Base-by-base conservation (phyloP, 2,797 vertebrate species). In the Botia almorhae region DNA sequence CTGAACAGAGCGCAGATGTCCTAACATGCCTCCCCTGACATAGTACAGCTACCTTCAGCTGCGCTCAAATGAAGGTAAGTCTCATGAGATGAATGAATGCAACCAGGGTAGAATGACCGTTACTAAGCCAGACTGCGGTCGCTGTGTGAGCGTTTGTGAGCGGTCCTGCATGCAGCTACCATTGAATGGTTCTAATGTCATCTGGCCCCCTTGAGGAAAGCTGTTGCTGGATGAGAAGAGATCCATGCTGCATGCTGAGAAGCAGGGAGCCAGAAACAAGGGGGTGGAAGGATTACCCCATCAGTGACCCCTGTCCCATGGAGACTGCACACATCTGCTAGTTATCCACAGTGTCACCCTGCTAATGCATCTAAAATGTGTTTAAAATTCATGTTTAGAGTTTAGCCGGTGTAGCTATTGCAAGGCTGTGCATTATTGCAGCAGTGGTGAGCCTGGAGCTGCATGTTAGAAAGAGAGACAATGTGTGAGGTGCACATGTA, bases 1-100 rank as follows among this genome's bases (percentile, higher is more conserved):
- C 67, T 69, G 69, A 74, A 67, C 60, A 65, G 86, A 89, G 87
- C 86, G 86, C 85, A 89, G 84, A 88, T 87, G 89, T 90, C 87
- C 87, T 90, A 92, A 93, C 84, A 94, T 94, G 94, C 90, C 89
- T 92, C 81, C 88, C 87, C 90, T 86, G 87, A 88, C 90, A 85
- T 87, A 88, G 82, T 87, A 82, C 88, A 87, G 88, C 89, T 86
- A 91, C 92, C 88, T 90, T 46, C 43, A 46, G 43, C 89, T 90
- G 87, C 89, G 87, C 89, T 91, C 87, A 90, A 89, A 89, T 91
- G 88, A 93, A 94, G 93, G 94, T 94, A 94, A 93, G 92, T 74
- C 36, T 8, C 39, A 12, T 21, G 43, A 14, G 67, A 50, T n/a
- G 21, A 21, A 12, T 21, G 58, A 21, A 26, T 26, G 8, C 7